Evolutionary conservation across 1,140 invertebrate genomes (phyloP).

Genomic region (Heliconius nattereri): DNA sequence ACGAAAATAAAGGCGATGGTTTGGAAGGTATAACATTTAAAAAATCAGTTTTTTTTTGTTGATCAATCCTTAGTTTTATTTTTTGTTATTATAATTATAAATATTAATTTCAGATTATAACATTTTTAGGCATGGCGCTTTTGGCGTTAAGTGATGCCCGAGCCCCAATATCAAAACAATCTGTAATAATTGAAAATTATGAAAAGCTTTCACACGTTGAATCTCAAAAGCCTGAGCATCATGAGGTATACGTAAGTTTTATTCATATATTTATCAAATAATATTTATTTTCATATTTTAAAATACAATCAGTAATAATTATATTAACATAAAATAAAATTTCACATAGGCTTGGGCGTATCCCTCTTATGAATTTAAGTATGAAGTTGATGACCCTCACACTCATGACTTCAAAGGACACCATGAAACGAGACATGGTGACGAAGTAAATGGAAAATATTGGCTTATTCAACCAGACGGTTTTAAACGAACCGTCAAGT

Average conservation of each 20-base stretch:
- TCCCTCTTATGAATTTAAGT: slow-evolving; percentile 82
- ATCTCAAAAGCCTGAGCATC: slow-evolving; percentile 51
- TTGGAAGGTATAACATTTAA: slow-evolving; percentile 55
- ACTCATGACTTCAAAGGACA: slow-evolving; percentile 75
- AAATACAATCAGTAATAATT: not conserved
- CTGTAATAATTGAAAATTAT: slow-evolving; percentile 44
- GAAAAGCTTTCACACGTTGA: slow-evolving; percentile 43
- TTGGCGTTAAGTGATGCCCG: slow-evolving; percentile 49
- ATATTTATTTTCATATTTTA: not conserved
- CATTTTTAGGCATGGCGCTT: slow-evolving; percentile 45
- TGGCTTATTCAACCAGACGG: slow-evolving; percentile 54
- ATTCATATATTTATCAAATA: not conserved
- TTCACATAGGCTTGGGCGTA: slow-evolving; percentile 57
- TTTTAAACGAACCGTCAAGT: slow-evolving; percentile 48
- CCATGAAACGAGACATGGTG: slow-evolving; percentile 81
- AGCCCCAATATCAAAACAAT: slow-evolving; percentile 58
- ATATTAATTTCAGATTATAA: slow-evolving; percentile 40
- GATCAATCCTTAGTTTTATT: not conserved
- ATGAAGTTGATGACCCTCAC: slow-evolving; percentile 81
- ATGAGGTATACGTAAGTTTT: slow-evolving; percentile 66
- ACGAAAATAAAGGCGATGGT: slow-evolving; percentile 48
- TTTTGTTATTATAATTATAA: not conserved
- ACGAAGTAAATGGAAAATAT: slow-evolving; percentile 74
- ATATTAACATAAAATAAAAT: not conserved
- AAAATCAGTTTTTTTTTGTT: not conserved